Evolutionary conservation across 2,113 vertebrate species (phyloP).

Genomic region (Nannobrachium achirus): DNA sequence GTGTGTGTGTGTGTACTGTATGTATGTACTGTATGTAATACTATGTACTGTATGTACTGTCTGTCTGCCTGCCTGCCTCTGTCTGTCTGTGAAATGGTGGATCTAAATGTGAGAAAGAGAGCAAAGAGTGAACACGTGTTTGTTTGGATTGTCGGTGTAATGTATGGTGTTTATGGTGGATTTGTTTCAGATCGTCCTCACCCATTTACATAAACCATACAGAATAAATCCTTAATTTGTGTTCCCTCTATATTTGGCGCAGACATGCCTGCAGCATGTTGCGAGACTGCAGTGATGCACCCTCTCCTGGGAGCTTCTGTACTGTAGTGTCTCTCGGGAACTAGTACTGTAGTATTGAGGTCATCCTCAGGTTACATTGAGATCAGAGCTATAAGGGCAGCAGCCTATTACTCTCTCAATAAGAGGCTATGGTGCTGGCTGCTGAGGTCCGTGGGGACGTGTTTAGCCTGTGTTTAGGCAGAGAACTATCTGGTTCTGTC

Average conservation of each 20-base stretch:
- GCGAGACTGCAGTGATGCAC: background rate
- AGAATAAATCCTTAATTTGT: conserved; percentile 63
- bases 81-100: background rate
- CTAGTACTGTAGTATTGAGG: conserved; percentile 31
- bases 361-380: conserved; percentile 37
- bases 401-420: conserved; percentile 16
- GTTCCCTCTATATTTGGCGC: conserved; percentile 54
- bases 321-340: too few species aligned
- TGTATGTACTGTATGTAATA: too few species aligned
- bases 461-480: conserved; percentile 50
- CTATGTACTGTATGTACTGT: too few species aligned
- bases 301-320: background rate
- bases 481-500: conserved; percentile 47
- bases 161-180: conserved; percentile 48
- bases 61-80: too few species aligned
- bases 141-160: conserved; percentile 47
- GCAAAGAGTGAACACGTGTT: conserved; percentile 23
- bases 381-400: conserved; percentile 29
- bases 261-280: conserved; percentile 35
- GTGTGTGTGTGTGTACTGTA: conserved; percentile 56
- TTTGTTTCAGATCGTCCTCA: conserved; percentile 60
- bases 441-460: conserved; percentile 32
- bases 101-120: background rate
- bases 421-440: conserved; percentile 34
- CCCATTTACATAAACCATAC: conserved; percentile 56